phyloP scores from a whole-genome alignment of 1,140 invertebrate species.

The Sycophila sp. region DNA sequence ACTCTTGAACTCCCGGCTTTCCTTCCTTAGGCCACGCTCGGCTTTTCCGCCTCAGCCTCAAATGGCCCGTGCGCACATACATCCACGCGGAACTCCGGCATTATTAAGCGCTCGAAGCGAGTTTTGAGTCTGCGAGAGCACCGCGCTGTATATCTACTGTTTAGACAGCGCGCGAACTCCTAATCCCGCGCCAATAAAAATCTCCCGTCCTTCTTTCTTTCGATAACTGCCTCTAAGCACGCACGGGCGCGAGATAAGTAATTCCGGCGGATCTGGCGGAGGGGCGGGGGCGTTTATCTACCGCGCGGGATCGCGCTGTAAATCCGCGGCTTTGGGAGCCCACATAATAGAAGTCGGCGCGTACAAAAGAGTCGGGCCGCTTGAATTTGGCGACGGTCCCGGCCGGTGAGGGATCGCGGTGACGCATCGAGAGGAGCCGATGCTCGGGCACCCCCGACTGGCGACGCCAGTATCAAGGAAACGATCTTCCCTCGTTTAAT shows the following conservation, averaged over 20 bases:
- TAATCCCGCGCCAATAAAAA: constrained; percentile 13
- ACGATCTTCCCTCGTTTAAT: constrained; percentile 51
- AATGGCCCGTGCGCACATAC: no score
- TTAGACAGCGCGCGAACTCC: background rate
- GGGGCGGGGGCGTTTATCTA: no score
- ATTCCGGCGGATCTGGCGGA: background rate
- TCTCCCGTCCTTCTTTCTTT: constrained; percentile 8
- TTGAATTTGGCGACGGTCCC: constrained; percentile 12
- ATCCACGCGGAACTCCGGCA: background rate
- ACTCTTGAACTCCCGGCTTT: no score
- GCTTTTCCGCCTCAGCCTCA: no score
- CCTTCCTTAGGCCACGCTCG: no score
- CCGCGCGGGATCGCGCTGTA: background rate
- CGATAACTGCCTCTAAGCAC: background rate
- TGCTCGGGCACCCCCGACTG: constrained; percentile 49
- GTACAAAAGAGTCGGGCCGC: background rate
- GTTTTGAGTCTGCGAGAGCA: no score
- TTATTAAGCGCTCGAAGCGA: constrained; percentile 5
- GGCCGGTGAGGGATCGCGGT: no score
- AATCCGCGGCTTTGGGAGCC: background rate
- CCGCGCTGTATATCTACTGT: background rate
- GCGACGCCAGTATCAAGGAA: constrained; percentile 47
- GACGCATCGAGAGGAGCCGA: constrained; percentile 47
- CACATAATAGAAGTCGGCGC: background rate
- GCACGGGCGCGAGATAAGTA: background rate